These are phyloP conservation scores for Hypotaenidia okinawae DNA, from an alignment of 2,797 vertebrate genomes.

Conservation along the genomic window DNA sequence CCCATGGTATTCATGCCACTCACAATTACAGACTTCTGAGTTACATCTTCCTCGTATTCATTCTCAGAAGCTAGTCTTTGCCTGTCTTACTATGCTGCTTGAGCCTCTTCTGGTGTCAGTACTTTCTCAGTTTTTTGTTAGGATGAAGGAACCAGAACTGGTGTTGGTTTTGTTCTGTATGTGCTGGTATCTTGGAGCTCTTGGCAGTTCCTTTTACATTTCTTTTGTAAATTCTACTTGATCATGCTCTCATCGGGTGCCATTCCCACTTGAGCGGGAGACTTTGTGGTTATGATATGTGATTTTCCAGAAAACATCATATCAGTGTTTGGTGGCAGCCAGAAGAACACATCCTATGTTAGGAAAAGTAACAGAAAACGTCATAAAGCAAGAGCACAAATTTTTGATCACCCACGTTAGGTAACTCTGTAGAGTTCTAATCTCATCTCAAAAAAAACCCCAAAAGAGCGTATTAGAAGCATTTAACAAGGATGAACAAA, in stretches of 20 bases:
- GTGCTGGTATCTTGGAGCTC: background rate
- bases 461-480: background rate
- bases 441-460: background rate
- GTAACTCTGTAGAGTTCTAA: background rate
- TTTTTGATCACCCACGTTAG: rapidly evolving
- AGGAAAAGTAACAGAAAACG: background rate
- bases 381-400: background rate
- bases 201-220: background rate
- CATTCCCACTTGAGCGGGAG: background rate
- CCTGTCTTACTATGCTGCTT: background rate
- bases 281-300: rapidly evolving
- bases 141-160: background rate
- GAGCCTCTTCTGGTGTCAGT: background rate
- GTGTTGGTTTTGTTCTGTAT: background rate
- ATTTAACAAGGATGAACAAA: background rate
- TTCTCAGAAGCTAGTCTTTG: background rate
- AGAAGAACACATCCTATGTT: background rate
- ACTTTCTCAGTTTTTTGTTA: background rate
- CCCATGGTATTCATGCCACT: rapidly evolving
- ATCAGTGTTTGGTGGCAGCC: background rate
- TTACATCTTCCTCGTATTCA: rapidly evolving
- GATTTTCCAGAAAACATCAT: background rate
- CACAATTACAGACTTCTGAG: background rate
- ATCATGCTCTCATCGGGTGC: background rate
- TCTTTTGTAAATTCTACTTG: background rate